Evolutionary conservation across 2,888 invertebrate genomes (phyloP), one percentile per base, ranked within the genome.

Genomic region (Steromphala cineraria): DNA sequence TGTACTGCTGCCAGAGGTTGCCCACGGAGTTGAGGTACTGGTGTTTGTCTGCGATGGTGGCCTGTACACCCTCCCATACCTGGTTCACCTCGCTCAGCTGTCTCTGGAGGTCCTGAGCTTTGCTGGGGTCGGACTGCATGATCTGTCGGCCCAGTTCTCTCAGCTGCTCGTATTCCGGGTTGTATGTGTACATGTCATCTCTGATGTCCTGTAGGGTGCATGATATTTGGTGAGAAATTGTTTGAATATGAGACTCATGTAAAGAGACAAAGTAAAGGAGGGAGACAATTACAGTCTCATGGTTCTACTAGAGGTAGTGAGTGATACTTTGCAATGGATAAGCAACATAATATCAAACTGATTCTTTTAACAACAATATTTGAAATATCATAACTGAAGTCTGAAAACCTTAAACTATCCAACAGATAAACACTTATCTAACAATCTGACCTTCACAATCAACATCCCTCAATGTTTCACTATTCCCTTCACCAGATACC

Each of bases 121-220:
- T 89, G 53, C 83, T 81, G 24, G 87, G 85, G 82, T 92, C 92
- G 15, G 87, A 85, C 56, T 89, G 87, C 88, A 89, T 89, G 80
- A 92, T 89, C 82, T 91, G 90, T 21, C 90, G 96, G 96, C 93
- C 98, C 96, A 94, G 96, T 96, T 90, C 96, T 96, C 95, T 97
- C 96, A 85, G 97, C 93, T 88, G 96, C 95, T 79, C 96, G 94
- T 90, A 91, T 76, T 91, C 90, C 56, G 91, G 88, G 84, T 90
- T 90, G 80, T 86, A 84, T 10, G 85, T 84, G 56, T 89, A 86
- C 79, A 93, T 86, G 53, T 92, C 90, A 80, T 89, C 88, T 77
- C 91, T 87, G 15, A 91, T 85, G 76, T 88, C 90, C 89, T 92
- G 81, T 21, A 82, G 79, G 74, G 40, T 67, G 46, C 7, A 62